Evolutionary conservation across 35 echinoderm and acorn worm genomes (phyloP).

Genomic region (Lytechinus pictus): DNA sequence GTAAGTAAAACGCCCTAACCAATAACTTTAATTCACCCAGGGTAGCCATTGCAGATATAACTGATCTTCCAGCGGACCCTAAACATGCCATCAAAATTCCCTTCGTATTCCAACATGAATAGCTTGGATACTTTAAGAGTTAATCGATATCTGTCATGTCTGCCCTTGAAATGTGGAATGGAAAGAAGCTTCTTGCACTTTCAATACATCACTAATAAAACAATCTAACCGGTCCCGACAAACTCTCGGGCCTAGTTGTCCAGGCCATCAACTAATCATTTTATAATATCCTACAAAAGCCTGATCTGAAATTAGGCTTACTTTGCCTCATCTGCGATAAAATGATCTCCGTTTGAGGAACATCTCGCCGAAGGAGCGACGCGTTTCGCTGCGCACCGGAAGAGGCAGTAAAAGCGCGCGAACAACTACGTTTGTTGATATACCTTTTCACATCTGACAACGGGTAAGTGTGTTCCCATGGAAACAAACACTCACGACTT

Average conservation of each 20-base stretch:
- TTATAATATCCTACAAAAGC: background rate
- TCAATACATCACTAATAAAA: slow-evolving; percentile 15
- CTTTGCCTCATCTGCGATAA: background rate
- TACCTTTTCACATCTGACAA: slow-evolving; percentile 30
- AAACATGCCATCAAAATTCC: background rate
- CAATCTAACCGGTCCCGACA: background rate
- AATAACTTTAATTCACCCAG: too few species aligned
- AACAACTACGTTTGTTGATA: slow-evolving; percentile 20
- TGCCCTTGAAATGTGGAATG: background rate
- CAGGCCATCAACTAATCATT: background rate
- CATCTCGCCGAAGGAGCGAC: background rate
- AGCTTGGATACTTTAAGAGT: background rate
- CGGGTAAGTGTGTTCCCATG: slow-evolving; percentile 24
- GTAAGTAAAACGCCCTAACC: too few species aligned
- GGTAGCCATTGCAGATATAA: too few species aligned
- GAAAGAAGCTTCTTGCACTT: background rate
- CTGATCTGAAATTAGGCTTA: background rate
- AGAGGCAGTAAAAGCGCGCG: slow-evolving; percentile 42
- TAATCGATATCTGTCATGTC: background rate
- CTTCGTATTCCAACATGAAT: background rate
- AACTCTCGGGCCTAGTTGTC: background rate
- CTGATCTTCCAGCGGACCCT: too few species aligned
- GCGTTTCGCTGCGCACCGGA: background rate
- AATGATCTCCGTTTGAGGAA: background rate
- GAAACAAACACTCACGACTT: slow-evolving; percentile 26